These are phyloP conservation scores for Acholoe squamosa DNA, from an alignment of 2,888 invertebrate genomes.

Conservation along the genomic window DNA sequence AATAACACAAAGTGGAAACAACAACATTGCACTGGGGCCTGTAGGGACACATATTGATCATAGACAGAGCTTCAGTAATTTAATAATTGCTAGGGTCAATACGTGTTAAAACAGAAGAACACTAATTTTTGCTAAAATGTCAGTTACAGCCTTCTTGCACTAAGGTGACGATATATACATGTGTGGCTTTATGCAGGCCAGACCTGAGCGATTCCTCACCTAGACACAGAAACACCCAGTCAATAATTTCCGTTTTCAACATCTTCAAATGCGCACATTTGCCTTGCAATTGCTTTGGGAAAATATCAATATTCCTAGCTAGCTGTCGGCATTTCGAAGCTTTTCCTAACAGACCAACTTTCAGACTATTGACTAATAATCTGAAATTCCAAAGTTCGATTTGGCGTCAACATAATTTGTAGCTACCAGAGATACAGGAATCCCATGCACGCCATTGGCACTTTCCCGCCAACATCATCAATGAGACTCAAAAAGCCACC, in stretches of 20 bases:
- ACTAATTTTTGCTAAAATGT: too few relatives aligned
- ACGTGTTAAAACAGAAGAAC: too few relatives aligned
- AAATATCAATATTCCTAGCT: not conserved
- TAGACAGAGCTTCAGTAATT: too few relatives aligned
- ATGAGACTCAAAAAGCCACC: not conserved
- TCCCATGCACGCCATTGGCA: not conserved
- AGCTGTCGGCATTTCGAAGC: not conserved
- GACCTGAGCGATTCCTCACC: too few relatives aligned
- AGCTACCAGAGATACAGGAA: not conserved
- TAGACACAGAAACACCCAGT: not conserved
- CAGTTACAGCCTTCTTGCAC: too few relatives aligned
- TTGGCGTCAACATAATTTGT: not conserved
- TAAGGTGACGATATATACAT: too few relatives aligned
- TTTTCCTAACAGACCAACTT: not conserved
- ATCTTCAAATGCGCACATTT: not conserved
- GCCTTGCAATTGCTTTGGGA: not conserved
- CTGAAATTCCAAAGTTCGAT: not conserved
- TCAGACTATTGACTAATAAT: constrained; percentile 13
- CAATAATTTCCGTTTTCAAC: not conserved
- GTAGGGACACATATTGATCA: too few relatives aligned
- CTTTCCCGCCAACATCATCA: not conserved
- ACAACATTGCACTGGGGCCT: too few relatives aligned
- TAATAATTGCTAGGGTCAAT: too few relatives aligned
- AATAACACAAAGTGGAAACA: too few relatives aligned
- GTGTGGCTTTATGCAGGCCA: too few relatives aligned